Evolutionary conservation across 2,113 vertebrate genomes (phyloP).

Genomic region (Sialia sialis): DNA sequence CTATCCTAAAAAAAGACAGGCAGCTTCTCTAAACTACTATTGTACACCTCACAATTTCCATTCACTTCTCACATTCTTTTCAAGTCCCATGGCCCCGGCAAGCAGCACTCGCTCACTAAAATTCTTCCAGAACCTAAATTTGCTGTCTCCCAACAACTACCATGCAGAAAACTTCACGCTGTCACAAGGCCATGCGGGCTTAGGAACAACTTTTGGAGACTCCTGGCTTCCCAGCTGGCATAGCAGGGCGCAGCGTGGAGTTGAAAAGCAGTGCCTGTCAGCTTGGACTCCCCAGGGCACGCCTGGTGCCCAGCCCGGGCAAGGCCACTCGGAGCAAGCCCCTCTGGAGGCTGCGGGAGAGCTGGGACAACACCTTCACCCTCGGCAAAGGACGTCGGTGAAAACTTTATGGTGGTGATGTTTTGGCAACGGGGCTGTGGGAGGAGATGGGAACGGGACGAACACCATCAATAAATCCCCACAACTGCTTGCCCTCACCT

Average conservation of each 20-base stretch:
- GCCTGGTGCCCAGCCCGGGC: not conserved
- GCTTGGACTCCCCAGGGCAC: not conserved
- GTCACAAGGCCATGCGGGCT: slow-evolving; percentile 34
- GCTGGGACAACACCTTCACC: not conserved
- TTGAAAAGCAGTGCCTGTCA: slow-evolving; percentile 1
- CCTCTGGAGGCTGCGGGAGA: not conserved
- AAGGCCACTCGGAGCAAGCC: not conserved
- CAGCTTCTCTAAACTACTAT: slow-evolving; percentile 54
- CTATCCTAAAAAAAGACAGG: slow-evolving; percentile 24
- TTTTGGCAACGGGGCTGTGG: not conserved
- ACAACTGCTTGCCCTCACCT: accelerated
- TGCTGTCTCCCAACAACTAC: slow-evolving; percentile 1
- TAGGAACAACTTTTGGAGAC: slow-evolving; percentile 18
- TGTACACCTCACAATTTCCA: slow-evolving; percentile 57
- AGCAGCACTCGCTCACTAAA: slow-evolving; percentile 64
- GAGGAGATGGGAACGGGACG: not conserved
- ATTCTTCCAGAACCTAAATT: slow-evolving; percentile 54
- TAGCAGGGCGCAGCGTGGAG: not conserved
- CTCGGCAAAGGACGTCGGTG: not conserved
- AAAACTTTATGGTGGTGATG: not conserved
- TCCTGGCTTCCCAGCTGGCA: not conserved
- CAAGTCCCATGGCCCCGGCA: slow-evolving; percentile 50
- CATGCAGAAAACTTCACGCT: not conserved
- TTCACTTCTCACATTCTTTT: slow-evolving; percentile 50
- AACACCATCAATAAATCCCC: accelerated